A percentile compares a stretch with the other conserved stretches of the same genome.
phyloP scores from a whole-genome alignment of 2,888 invertebrate species.

The Andricus curvator region DNA sequence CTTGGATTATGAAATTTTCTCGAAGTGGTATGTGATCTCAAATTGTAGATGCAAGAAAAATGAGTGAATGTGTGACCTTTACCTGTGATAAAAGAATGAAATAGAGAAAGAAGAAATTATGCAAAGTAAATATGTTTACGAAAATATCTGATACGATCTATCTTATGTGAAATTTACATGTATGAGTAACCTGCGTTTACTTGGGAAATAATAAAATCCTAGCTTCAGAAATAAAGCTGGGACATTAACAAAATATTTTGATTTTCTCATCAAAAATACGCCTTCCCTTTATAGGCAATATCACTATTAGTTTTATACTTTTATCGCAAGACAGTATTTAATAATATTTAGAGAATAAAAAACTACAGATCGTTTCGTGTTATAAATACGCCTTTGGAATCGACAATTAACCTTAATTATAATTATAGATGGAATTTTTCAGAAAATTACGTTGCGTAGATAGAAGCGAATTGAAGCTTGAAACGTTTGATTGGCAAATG shows the following conservation, averaged over 20 bases:
- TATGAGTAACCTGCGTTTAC: constrained; percentile 1
- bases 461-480: background rate
- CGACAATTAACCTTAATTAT: background rate
- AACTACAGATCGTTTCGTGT: background rate
- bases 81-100: constrained; percentile 30
- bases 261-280: too few species aligned
- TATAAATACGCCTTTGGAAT: background rate
- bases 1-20: background rate
- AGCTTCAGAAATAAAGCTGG: background rate
- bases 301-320: background rate
- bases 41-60: background rate
- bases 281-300: too few species aligned
- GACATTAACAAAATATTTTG: background rate
- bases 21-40: constrained; percentile 5
- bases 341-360: background rate
- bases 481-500: too few species aligned
- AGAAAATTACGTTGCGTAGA: background rate
- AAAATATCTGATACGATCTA: background rate
- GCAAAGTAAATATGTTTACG: background rate
- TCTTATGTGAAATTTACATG: constrained; percentile 6
- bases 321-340: background rate
- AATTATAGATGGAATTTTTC: background rate
- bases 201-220: constrained; percentile 19
- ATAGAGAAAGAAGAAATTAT: constrained; percentile 5
- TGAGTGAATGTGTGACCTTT: constrained; percentile 12